Evolutionary conservation across 2,888 invertebrate genomes (phyloP), one percentile per base, ranked within the genome.

Genomic region (Ophioninae sp.): DNA sequence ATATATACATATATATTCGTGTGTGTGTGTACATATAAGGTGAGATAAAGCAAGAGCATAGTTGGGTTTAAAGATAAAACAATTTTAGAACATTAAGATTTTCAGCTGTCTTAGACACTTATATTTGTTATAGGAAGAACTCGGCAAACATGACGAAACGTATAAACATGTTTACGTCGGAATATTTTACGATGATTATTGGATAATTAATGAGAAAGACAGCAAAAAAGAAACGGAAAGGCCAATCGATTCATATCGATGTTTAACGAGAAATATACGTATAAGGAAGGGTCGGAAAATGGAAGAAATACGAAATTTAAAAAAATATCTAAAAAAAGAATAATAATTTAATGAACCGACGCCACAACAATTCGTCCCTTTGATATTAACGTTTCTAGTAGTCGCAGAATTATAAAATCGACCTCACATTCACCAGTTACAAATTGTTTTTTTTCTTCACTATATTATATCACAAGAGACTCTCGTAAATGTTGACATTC

Each of bases 21-120:
- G 41, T 39, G 41, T 17, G 30, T 56, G 56, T 30, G 30, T 30
- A 30, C 30, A 30, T 30, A 73, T 73, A 82, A 77, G 72, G 30
- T 68, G 39, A 68, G 56, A 76, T 72, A 41, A 72, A 72, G 65
- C 57, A 70, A 79, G 67, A 84, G 70, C 75, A 77, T 87, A 87
- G 85, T 87, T 88, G 86, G 86, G 79, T 83, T 85, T 83, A 79
- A 77, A 73, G 23, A 13, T 76, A 72, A 39, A 67, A 72, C 64
- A 79, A 79, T 74, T 76, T 69, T 86, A 81, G 81, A 79, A 50
- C 56, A 57, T 80, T 84, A 86, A 85, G 81, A 76, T 85, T 91
- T 88, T 90, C 92, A 92, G 91, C 92, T 92, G 92, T 92, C 92
- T 91, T 92, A 92, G 91, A 92, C 91, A 92, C 92, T 91, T 92